These are phyloP conservation scores for Porites lutea DNA, from an alignment of 64 coral and sea anemone species.

Conservation along the genomic window DNA sequence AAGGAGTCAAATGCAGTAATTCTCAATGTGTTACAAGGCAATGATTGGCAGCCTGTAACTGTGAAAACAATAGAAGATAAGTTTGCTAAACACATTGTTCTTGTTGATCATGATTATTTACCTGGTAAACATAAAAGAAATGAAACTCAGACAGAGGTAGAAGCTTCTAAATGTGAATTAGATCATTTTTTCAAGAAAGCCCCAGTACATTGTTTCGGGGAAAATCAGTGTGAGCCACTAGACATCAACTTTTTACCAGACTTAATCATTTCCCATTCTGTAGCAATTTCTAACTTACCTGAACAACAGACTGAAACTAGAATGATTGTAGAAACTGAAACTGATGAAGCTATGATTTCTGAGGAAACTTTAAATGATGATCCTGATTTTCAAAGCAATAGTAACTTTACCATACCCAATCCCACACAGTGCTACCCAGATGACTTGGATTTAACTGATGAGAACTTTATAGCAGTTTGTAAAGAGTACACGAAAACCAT, in stretches of 20 bases:
- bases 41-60: background rate
- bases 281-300: conserved; percentile 5
- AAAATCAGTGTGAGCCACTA: conserved; percentile 41
- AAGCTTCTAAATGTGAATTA: conserved; percentile 9
- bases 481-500: conserved; percentile 32
- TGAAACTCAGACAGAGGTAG: background rate
- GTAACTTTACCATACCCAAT: conserved; percentile 29
- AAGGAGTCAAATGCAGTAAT: background rate
- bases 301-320: background rate
- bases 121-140: background rate
- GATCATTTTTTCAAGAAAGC: background rate
- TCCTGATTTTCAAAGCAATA: too few species aligned
- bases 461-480: conserved; percentile 25
- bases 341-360: too few species aligned
- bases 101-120: conserved; percentile 54
- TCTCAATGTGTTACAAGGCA: too few species aligned
- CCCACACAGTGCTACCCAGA: conserved; percentile 10
- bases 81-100: conserved; percentile 26
- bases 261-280: conserved; percentile 42
- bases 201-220: too few species aligned
- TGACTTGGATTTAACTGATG: conserved; percentile 40
- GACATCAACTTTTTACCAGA: conserved; percentile 17
- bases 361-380: too few species aligned
- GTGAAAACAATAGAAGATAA: background rate
- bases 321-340: too few species aligned